These are phyloP conservation scores for Heliothis peltigera DNA, from an alignment of 2,888 invertebrate species.

Conservation along the genomic window DNA sequence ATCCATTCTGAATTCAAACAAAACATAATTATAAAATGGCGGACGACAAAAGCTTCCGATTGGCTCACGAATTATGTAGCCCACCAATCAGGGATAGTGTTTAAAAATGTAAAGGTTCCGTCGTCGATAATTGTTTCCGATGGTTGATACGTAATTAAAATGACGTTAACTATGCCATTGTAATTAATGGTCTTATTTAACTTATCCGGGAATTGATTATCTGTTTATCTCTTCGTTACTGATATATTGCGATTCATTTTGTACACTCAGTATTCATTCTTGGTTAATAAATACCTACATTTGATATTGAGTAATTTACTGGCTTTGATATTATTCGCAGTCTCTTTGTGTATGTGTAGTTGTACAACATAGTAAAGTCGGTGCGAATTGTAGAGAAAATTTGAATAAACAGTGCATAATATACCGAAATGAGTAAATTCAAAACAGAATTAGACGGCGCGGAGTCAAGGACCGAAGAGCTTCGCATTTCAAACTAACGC, in stretches of 20 bases:
- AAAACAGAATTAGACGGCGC: constrained; percentile 2
- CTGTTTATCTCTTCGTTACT: constrained; percentile 10
- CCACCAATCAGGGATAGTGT: constrained; percentile 47
- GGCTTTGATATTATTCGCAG: too few relatives aligned
- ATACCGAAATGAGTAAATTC: not conserved
- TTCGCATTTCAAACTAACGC: constrained; percentile 35
- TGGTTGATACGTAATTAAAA: constrained; percentile 43
- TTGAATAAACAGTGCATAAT: not conserved
- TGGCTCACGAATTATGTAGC: constrained; percentile 43
- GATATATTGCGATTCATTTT: not conserved
- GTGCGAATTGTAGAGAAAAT: not conserved
- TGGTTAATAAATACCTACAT: constrained; percentile 1
- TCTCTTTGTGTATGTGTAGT: not conserved
- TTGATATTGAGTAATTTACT: too few relatives aligned
- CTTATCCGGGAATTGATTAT: constrained; percentile 22
- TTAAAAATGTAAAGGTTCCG: constrained; percentile 55
- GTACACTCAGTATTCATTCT: not conserved
- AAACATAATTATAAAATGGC: constrained; percentile 66
- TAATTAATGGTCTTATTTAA: constrained; percentile 37
- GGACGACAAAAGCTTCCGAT: constrained; percentile 47
- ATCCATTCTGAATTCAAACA: constrained; percentile 66
- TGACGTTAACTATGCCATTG: constrained; percentile 30
- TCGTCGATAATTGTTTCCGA: constrained; percentile 46
- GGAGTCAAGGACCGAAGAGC: constrained; percentile 20
- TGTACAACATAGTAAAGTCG: not conserved